phyloP scores from a whole-genome alignment of 2,797 vertebrate genomes.

The Amazonetta brasiliensis region DNA sequence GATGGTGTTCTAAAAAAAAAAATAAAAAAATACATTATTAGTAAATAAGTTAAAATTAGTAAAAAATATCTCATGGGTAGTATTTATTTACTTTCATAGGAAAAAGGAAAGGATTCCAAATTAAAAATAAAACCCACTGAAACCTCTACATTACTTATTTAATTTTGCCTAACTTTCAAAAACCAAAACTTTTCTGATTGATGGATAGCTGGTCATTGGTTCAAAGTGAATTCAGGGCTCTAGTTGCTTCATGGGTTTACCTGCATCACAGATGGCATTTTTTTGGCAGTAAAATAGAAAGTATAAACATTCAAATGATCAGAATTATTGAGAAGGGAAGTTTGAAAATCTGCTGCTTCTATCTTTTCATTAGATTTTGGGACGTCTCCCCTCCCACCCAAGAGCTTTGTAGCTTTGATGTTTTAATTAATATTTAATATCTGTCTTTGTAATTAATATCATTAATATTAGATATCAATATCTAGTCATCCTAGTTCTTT shows the following conservation, averaged over 20 bases:
- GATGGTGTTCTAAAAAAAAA: background rate
- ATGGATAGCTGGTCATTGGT: background rate
- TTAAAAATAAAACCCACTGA: background rate
- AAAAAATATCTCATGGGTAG: background rate
- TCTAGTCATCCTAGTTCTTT: background rate
- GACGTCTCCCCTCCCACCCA: background rate
- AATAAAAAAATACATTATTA: background rate
- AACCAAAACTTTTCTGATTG: background rate
- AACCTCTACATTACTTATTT: background rate
- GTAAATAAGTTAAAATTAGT: too few relatives aligned
- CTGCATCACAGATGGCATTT: fast-evolving
- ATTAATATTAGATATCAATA: background rate
- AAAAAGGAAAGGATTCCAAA: background rate
- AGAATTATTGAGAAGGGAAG: background rate
- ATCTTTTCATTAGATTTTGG: background rate
- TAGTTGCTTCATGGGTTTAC: background rate
- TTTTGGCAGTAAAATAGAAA: background rate
- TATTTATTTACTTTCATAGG: background rate
- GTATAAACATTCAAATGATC: background rate
- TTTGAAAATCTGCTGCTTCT: background rate
- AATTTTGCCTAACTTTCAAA: background rate
- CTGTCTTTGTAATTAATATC: background rate
- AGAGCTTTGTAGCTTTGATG: background rate
- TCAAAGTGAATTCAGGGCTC: background rate
- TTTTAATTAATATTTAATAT: background rate